Conservation (phyloP, 2,888 invertebrate species). For the Mesorhabditis sp. region DNA sequence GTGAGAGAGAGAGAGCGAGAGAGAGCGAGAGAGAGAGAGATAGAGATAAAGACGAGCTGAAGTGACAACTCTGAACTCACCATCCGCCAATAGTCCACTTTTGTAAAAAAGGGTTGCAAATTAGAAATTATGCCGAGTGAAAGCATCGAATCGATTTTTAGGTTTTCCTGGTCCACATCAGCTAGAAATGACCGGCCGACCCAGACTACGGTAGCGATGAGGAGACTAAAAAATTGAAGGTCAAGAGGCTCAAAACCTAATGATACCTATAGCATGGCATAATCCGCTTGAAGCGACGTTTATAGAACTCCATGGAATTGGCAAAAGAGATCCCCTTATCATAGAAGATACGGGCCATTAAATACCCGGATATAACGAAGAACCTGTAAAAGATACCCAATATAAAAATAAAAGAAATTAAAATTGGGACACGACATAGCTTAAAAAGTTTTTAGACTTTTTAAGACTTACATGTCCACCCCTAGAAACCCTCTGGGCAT, state of each 20-base stretch:
- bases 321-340: neutral
- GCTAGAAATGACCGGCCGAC: neutral
- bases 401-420: neutral
- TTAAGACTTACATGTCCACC: neutral
- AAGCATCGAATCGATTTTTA: neutral
- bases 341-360: neutral
- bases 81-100: conserved; percentile 1
- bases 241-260: neutral
- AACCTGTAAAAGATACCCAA: neutral
- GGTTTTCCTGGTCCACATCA: neutral
- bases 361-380: neutral
- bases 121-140: neutral
- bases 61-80: neutral
- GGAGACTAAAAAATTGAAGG: no score
- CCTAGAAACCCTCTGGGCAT: neutral
- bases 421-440: neutral
- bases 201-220: neutral
- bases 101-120: neutral
- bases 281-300: conserved; percentile 1
- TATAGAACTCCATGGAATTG: neutral
- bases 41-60: no score
- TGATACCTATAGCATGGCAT: neutral
- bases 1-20: no score
- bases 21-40: no score
- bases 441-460: no score